Evolutionary conservation across 2,888 invertebrate genomes (phyloP).

Genomic region (Epinotia brunnichana): DNA sequence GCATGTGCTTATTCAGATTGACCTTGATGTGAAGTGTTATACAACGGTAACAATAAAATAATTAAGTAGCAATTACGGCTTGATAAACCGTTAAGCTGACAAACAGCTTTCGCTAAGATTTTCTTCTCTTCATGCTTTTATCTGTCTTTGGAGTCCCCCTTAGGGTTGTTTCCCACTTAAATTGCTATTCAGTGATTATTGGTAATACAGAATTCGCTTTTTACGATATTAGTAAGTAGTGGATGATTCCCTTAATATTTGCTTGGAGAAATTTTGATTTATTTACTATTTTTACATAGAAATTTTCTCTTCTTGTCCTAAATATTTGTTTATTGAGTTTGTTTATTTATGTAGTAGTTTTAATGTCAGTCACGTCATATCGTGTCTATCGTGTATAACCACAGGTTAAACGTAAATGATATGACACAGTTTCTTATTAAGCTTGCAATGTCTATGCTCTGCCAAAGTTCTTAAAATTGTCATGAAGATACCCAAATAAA

Average conservation of each 20-base stretch:
- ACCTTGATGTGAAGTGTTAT: too few species aligned
- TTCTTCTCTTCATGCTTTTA: constrained; percentile 22
- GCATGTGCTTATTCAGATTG: not conserved
- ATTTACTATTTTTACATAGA: not conserved
- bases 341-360: constrained; percentile 4
- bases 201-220: not conserved
- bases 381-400: too few species aligned
- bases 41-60: not conserved
- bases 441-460: too few species aligned
- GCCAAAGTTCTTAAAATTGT: too few species aligned
- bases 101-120: not conserved
- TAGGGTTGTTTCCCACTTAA: not conserved
- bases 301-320: not conserved
- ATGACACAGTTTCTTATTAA: too few species aligned
- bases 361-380: not conserved
- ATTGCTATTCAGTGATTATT: not conserved
- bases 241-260: not conserved
- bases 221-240: not conserved
- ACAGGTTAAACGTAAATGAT: too few species aligned
- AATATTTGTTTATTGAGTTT: not conserved
- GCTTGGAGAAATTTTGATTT: not conserved
- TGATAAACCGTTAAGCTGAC: not conserved
- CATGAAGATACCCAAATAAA: too few species aligned
- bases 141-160: not conserved
- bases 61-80: not conserved